phyloP scores from a whole-genome alignment of 1,140 invertebrate species.

The Drosophila ironensis region DNA sequence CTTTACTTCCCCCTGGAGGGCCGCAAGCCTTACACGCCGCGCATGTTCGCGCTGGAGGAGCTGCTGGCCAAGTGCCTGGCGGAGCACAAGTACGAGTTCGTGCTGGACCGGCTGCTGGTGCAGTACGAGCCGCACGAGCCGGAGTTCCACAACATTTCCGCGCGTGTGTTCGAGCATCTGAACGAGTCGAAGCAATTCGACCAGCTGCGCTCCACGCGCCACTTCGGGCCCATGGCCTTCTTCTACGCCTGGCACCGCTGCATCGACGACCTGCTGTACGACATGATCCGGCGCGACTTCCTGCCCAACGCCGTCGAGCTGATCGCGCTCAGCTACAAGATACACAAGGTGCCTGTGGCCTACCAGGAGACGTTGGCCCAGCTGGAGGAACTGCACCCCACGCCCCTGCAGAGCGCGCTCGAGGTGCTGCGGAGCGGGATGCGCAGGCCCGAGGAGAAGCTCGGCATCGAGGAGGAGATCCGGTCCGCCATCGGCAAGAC shows the following conservation, averaged over 20 bases:
- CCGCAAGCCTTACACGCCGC: constrained; percentile 87
- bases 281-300: constrained; percentile 81
- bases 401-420: constrained; percentile 39
- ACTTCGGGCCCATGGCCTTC: constrained; percentile 95
- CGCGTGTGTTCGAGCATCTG: constrained; percentile 90
- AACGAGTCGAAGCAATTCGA: constrained; percentile 88
- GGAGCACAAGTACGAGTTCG: constrained; percentile 90
- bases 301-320: constrained; percentile 78
- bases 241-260: constrained; percentile 91
- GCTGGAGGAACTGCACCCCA: constrained; percentile 74
- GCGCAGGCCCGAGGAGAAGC: neutral
- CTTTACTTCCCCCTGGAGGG: constrained; percentile 91
- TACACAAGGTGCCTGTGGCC: constrained; percentile 72
- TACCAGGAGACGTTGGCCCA: constrained; percentile 66
- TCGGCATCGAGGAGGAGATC: constrained; percentile 65
- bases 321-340: constrained; percentile 72
- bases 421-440: constrained; percentile 38
- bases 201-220: constrained; percentile 92
- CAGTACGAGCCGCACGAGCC: constrained; percentile 98
- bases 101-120: constrained; percentile 93
- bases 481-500: constrained; percentile 73
- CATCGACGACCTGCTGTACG: constrained; percentile 90
- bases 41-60: constrained; percentile 89
- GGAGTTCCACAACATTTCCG: constrained; percentile 89
- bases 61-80: constrained; percentile 86